These are phyloP conservation scores for Sebastes diaconus DNA, from an alignment of 2,797 vertebrate species.

Conservation along the genomic window DNA sequence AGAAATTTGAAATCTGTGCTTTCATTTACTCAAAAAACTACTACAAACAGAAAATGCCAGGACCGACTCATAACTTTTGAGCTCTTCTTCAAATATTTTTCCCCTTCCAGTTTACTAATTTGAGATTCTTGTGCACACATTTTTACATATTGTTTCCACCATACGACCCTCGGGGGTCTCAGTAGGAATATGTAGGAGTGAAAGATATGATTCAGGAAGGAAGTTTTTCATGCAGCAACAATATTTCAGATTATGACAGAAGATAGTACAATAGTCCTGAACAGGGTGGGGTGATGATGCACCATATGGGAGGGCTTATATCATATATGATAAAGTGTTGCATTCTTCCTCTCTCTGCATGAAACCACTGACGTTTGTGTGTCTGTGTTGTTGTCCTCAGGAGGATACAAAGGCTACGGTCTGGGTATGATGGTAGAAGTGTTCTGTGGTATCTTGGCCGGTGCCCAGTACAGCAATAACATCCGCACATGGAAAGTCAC, in stretches of 20 bases:
- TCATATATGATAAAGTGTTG: neutral
- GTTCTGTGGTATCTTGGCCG: constrained; percentile 83
- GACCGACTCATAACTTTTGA: neutral
- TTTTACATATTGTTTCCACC: neutral
- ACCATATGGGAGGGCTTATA: neutral
- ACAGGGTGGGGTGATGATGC: neutral
- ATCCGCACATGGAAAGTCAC: constrained; percentile 83
- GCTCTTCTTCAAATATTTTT: neutral
- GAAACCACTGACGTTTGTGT: neutral
- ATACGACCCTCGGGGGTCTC: neutral
- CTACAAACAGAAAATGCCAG: neutral
- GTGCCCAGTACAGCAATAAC: constrained; percentile 78
- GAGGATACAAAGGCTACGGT: constrained; percentile 84
- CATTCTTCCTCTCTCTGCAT: neutral
- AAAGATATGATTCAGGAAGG: neutral
- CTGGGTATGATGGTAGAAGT: constrained; percentile 85
- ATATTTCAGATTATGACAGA: neutral
- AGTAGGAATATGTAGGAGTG: neutral
- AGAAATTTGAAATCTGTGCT: neutral
- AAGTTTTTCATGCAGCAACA: neutral
- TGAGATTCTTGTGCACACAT: neutral
- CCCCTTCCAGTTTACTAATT: neutral
- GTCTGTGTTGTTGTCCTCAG: constrained; percentile 52
- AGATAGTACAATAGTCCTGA: neutral
- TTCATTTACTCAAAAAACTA: neutral